A percentile compares a stretch with the other conserved stretches of the same genome.
These are phyloP conservation scores for Drosophila fuyamai DNA, from an alignment of 1,140 invertebrate genomes.

Conservation along the genomic window DNA sequence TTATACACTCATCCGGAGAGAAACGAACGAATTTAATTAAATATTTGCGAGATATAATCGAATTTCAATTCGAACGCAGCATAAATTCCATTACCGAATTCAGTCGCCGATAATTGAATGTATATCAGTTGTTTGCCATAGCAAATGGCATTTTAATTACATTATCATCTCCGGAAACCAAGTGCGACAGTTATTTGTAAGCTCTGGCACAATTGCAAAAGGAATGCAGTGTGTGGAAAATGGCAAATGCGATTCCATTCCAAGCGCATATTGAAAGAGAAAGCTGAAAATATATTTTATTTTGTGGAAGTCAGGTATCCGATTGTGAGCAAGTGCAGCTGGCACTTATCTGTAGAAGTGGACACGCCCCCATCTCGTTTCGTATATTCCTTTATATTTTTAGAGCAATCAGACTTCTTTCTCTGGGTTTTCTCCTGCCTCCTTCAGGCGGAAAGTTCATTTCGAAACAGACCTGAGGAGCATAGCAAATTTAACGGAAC, in stretches of 20 bases:
- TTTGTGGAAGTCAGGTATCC: conserved; percentile 12
- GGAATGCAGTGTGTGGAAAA: conserved; percentile 49
- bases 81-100: conserved; percentile 52
- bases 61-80: conserved; percentile 52
- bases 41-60: conserved; percentile 54
- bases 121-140: conserved; percentile 44
- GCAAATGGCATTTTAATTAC: conserved; percentile 59
- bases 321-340: conserved; percentile 31
- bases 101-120: conserved; percentile 52
- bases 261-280: not conserved
- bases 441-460: conserved; percentile 29
- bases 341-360: conserved; percentile 28
- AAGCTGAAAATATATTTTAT: conserved; percentile 15
- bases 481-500: conserved; percentile 30
- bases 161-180: conserved; percentile 42
- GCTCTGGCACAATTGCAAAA: conserved; percentile 5
- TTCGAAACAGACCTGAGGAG: conserved; percentile 29
- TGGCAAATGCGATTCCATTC: conserved; percentile 39
- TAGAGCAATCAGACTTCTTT: conserved; percentile 10
- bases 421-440: not conserved
- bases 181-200: conserved; percentile 31
- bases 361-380: not conserved
- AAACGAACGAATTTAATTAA: conserved; percentile 46
- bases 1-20: conserved; percentile 23
- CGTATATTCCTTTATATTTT: not conserved